Percentiles rank a stretch among this genome's conserved stretches.
These are phyloP conservation scores for Kryptolebias ocellatus DNA, from an alignment of 2,797 vertebrate genomes.

Conservation along the genomic window DNA sequence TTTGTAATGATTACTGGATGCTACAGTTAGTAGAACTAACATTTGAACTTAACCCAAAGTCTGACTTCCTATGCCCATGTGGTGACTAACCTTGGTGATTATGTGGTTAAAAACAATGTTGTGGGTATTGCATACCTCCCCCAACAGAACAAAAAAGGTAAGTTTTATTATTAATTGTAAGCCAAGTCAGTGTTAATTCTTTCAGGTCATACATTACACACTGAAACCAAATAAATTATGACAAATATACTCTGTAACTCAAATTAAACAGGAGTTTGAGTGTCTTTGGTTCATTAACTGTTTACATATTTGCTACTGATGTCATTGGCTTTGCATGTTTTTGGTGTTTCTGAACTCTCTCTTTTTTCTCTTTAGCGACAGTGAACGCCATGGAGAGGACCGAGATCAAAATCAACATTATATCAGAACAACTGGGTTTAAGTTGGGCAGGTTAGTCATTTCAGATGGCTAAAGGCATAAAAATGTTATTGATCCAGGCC, in stretches of 20 bases:
- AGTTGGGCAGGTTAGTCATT: constrained; percentile 93
- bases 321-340: neutral
- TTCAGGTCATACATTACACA: constrained; percentile 7
- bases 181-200: constrained; percentile 3
- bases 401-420: constrained; percentile 92
- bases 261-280: neutral
- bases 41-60: constrained; percentile 65
- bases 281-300: neutral
- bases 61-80: constrained; percentile 41
- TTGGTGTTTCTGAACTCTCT: constrained; percentile 22
- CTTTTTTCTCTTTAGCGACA: constrained; percentile 66
- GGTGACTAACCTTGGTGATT: constrained; percentile 48
- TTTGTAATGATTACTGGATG: constrained; percentile 70
- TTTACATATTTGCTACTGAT: neutral
- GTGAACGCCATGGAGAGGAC: constrained; percentile 87
- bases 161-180: constrained; percentile 49
- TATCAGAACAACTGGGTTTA: constrained; percentile 94
- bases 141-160: constrained; percentile 72
- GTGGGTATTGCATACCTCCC: constrained; percentile 55
- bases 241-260: neutral
- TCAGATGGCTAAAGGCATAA: neutral
- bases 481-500: neutral
- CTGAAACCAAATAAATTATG: neutral
- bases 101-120: constrained; percentile 50
- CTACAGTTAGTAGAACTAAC: constrained; percentile 58